A percentile compares a stretch with the other conserved stretches of the same genome.
These are phyloP conservation scores for Melinaea menophilus DNA, from an alignment of 2,888 invertebrate genomes.

Conservation along the genomic window DNA sequence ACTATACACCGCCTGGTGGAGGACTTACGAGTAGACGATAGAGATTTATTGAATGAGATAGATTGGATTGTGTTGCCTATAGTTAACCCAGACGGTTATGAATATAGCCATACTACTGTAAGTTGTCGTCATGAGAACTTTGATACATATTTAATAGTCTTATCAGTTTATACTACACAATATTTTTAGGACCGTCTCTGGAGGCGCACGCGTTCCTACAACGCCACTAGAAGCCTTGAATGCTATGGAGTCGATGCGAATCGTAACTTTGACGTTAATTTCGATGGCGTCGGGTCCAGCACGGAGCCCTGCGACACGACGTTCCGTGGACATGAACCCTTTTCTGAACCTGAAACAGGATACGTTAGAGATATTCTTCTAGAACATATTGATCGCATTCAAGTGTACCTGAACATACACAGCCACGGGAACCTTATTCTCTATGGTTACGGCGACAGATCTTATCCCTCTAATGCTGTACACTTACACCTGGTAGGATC, in stretches of 20 bases:
- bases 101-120: constrained; percentile 72
- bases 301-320: constrained; percentile 74
- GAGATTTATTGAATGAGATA: constrained; percentile 72
- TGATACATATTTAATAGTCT: background rate
- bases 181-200: constrained; percentile 44
- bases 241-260: constrained; percentile 53
- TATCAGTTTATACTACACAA: background rate
- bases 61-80: constrained; percentile 83
- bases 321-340: constrained; percentile 77
- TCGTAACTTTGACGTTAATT: constrained; percentile 49
- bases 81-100: constrained; percentile 86
- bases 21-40: constrained; percentile 52
- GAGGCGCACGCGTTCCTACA: constrained; percentile 48
- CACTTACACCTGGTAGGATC: constrained; percentile 46
- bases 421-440: constrained; percentile 82
- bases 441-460: constrained; percentile 78
- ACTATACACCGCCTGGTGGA: constrained; percentile 77
- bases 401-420: constrained; percentile 79
- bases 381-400: constrained; percentile 40
- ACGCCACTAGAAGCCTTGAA: constrained; percentile 32
- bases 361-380: constrained; percentile 75
- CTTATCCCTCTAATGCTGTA: constrained; percentile 38
- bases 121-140: constrained; percentile 28
- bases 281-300: constrained; percentile 44
- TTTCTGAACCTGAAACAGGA: constrained; percentile 81